phyloP scores from a whole-genome alignment of 1,140 invertebrate species.

The Bradynema listronoti region DNA sequence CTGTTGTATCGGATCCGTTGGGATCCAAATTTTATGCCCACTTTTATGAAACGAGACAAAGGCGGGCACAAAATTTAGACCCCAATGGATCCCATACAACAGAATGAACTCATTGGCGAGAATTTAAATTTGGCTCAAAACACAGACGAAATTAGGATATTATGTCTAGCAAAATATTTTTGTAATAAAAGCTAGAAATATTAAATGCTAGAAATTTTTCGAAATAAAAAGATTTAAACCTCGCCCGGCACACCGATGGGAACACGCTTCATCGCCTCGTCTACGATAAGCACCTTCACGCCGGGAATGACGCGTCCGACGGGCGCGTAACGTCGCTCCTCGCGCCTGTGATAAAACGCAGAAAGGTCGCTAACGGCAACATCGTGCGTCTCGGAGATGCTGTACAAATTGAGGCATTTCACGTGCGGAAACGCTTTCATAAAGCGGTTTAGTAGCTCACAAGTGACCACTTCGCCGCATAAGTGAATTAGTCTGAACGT shows the following conservation, averaged over 20 bases:
- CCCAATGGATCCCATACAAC: no score
- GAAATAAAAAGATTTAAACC: no score
- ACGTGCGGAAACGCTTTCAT: conserved; percentile 58
- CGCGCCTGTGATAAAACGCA: conserved; percentile 38
- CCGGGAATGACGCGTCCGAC: conserved; percentile 60
- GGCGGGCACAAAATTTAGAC: no score
- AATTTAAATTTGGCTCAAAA: no score
- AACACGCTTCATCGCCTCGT: conserved; percentile 58
- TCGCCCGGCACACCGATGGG: conserved; percentile 63
- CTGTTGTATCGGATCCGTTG: no score
- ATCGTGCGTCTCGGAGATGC: conserved; percentile 58
- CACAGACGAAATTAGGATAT: no score
- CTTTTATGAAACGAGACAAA: no score
- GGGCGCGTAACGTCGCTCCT: conserved; percentile 59
- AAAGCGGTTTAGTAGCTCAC: conserved; percentile 58
- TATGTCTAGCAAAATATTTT: no score
- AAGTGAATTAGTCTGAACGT: conserved; percentile 59
- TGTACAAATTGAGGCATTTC: conserved; percentile 60
- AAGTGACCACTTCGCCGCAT: conserved; percentile 61
- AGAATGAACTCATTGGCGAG: no score
- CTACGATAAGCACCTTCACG: conserved; percentile 61
- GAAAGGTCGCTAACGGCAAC: conserved; percentile 59
- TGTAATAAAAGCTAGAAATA: no score
- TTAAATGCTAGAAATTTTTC: no score
- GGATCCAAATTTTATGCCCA: no score